phyloP scores from a whole-genome alignment of 2,113 vertebrate genomes.

The Octodon degus region DNA sequence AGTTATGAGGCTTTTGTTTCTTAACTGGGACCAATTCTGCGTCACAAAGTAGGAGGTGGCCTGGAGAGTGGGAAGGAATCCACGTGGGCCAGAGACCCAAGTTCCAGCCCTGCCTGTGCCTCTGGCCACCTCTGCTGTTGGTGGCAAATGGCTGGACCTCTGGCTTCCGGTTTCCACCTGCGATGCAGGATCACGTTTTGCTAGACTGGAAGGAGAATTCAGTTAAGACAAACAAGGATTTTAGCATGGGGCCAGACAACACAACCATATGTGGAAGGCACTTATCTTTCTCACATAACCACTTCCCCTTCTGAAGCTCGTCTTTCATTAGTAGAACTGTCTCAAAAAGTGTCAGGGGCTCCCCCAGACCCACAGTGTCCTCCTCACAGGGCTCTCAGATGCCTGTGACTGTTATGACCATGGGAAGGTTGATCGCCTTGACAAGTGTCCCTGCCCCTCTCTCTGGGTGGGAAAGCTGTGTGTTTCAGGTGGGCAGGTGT shows the following conservation, averaged over 20 bases:
- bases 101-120: background rate
- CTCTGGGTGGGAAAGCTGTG: background rate
- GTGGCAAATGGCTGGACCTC: background rate
- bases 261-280: background rate
- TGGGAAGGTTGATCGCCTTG: background rate
- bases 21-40: background rate
- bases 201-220: background rate
- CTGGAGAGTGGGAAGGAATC: background rate
- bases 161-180: background rate
- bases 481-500: background rate
- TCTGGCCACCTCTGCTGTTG: background rate
- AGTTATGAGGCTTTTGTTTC: background rate
- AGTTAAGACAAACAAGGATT: background rate
- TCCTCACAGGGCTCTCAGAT: background rate
- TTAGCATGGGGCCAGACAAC: rapidly evolving
- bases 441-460: background rate
- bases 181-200: background rate
- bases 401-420: background rate
- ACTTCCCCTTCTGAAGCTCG: background rate
- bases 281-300: background rate
- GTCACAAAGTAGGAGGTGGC: background rate
- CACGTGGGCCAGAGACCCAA: background rate
- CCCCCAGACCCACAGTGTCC: background rate
- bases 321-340: background rate
- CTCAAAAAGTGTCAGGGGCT: background rate